A percentile compares a stretch with the other conserved stretches of the same genome.
Conservation (phyloP, 2,888 invertebrate genomes). For the Scelioninae gen. 1 region DNA sequence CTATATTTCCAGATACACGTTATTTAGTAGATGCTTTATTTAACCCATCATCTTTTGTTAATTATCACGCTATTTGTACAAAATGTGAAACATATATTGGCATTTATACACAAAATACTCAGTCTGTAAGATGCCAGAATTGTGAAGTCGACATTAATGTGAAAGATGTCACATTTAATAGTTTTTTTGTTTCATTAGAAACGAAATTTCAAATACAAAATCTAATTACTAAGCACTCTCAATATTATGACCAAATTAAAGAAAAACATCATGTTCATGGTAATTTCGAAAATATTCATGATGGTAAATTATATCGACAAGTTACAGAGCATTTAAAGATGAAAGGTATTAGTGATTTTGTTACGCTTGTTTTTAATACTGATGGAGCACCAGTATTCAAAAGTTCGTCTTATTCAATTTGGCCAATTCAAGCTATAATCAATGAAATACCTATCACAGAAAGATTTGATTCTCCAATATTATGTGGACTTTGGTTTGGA, state of each 20-base stretch:
- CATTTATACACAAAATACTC: background rate
- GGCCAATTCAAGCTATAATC: background rate
- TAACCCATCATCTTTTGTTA: background rate
- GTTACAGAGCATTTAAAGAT: background rate
- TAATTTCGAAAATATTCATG: background rate
- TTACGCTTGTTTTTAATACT: conserved; percentile 1
- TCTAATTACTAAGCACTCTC: background rate
- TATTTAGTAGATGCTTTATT: conserved; percentile 11
- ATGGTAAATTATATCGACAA: background rate
- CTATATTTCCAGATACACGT: background rate
- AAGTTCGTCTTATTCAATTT: conserved; percentile 7
- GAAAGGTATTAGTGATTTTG: background rate
- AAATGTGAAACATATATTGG: background rate
- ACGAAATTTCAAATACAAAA: background rate
- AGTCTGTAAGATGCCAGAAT: background rate
- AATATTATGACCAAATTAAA: background rate
- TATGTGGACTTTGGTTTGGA: conserved; percentile 24
- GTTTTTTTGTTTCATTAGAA: background rate
- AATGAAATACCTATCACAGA: conserved; percentile 14
- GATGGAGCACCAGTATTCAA: conserved; percentile 24
- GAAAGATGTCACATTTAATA: background rate
- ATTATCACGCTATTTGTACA: conserved; percentile 1
- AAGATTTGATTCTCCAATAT: background rate
- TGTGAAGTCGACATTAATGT: background rate
- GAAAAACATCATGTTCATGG: background rate